Evolutionary conservation across 2,113 vertebrate species (phyloP).

Genomic region (Anthoscopus minutus): DNA sequence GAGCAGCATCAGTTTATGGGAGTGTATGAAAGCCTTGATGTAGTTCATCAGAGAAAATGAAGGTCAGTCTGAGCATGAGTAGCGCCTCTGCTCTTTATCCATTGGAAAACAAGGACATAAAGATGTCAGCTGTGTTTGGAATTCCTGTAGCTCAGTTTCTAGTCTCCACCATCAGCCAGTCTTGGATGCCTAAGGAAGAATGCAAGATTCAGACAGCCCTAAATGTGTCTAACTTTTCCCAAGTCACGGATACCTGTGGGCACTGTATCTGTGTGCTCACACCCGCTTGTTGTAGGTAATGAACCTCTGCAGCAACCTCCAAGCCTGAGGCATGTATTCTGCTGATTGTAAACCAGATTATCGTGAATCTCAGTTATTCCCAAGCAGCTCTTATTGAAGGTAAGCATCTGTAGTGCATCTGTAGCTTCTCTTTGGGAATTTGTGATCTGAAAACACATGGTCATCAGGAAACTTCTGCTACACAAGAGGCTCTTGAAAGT

Average conservation of each 20-base stretch:
- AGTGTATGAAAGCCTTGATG: neutral
- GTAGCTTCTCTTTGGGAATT: neutral
- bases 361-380: neutral
- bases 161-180: neutral
- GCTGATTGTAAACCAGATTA: neutral
- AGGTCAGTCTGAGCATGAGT: neutral
- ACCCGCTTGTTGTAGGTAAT: neutral
- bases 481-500: neutral
- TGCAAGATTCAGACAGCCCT: neutral
- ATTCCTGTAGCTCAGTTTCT: neutral
- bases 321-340: accelerated
- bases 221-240: neutral
- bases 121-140: neutral
- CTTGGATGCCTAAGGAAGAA: neutral
- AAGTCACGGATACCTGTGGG: neutral
- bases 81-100: neutral
- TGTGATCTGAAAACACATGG: neutral
- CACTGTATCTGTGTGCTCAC: neutral
- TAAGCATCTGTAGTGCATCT: neutral
- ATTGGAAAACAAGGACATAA: neutral
- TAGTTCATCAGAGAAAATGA: neutral
- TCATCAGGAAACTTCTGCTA: neutral
- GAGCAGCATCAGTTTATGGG: neutral
- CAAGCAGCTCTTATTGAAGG: neutral
- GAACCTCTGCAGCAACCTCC: neutral